Evolutionary conservation across 2,797 vertebrate genomes (phyloP), one percentile per base, ranked within the genome.

Genomic region (Crax fasciolata): DNA sequence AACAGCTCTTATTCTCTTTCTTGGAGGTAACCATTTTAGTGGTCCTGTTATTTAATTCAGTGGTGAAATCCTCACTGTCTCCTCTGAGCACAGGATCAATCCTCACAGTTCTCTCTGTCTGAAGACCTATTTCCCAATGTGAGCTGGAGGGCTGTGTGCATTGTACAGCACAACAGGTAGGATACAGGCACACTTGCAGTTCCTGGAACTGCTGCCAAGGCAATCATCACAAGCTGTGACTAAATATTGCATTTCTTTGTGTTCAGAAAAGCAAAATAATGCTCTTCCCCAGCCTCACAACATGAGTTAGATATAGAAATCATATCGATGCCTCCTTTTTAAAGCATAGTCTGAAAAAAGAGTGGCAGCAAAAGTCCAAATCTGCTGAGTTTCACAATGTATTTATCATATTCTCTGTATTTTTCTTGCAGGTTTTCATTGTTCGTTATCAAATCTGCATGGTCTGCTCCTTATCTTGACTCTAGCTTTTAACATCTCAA

Each of bases 191-290:
- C 0, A 32, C 49, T 76, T 84, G 35, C 58, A 63, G 27, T 11
- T 90, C 66, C 75, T 91, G 63, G 70, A 86, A 91, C 16, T 54
- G 41, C 28, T 86, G 80, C 66, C 80, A 68, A 44, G 39, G 62
- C 21, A 23, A 13, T 78, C 78, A 74, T 84, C 74, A 73, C 48
- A 46, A 24, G 39, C 48, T 88, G 35, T 87, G 90, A 51, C 74
- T 70, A 94, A 95, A 81, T 91, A 93, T 2, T 91, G 70, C 46
- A 25, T 78, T 95, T 95, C 74, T 81, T 63, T 65, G 67, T 46
- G 74, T 72, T 93, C 74, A 59, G 63, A 71, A 88, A 91, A 88
- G 72, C 59, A 81, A 88, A 93, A 55, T 63, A 57, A 11, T 27
- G n/a, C 32, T 52, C 32, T 86, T 84, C 27, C 19, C 27, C 38